These are phyloP conservation scores for Macrochelys suwanniensis DNA, from an alignment of 2,797 vertebrate species.

Conservation along the genomic window DNA sequence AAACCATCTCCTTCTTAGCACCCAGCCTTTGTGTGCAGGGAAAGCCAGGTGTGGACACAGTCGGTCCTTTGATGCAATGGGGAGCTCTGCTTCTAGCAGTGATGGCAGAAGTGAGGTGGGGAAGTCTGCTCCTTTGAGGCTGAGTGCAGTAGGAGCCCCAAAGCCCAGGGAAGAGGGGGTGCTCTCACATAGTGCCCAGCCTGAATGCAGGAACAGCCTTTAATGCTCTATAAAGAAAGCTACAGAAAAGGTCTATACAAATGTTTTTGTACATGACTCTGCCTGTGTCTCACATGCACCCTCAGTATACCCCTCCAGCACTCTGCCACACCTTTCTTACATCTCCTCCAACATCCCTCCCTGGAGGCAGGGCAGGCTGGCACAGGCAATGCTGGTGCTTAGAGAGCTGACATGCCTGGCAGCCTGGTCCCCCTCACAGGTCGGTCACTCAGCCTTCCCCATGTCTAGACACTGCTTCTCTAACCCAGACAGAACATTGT, in stretches of 20 bases:
- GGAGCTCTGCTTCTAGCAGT: not conserved
- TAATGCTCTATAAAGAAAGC: not conserved
- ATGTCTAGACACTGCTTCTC: not conserved
- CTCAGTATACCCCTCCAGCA: not conserved
- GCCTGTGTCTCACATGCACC: not conserved
- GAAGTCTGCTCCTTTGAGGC: not conserved
- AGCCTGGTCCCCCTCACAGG: not conserved
- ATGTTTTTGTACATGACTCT: not conserved
- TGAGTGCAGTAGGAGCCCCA: not conserved
- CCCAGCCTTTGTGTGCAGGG: not conserved
- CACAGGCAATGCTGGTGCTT: not conserved
- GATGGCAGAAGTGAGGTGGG: not conserved
- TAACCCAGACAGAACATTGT: not conserved
- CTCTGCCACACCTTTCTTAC: fast-evolving
- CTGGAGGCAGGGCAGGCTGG: not conserved
- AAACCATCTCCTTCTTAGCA: not conserved
- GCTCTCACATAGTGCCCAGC: not conserved
- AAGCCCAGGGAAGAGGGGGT: no score
- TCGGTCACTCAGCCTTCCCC: not conserved
- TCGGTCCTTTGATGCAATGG: not conserved
- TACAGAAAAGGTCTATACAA: not conserved
- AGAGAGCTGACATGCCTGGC: not conserved
- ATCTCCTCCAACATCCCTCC: not conserved
- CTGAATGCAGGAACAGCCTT: not conserved
- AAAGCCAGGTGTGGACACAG: not conserved